Conservation (phyloP, 2,888 invertebrate species). For the Trissolcus brochymenae region DNA sequence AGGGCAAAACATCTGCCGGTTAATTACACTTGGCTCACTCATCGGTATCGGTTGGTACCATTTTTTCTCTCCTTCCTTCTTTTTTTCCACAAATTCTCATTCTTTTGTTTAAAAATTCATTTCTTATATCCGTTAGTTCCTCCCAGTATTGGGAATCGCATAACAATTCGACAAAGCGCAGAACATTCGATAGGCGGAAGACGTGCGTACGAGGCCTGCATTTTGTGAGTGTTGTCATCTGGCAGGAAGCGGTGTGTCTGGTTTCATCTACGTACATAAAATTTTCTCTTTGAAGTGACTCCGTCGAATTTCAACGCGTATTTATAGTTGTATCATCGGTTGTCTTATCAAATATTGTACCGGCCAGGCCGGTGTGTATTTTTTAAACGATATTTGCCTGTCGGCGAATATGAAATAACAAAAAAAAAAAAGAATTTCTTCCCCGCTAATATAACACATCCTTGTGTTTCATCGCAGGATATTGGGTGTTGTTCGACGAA, state of each 20-base stretch:
- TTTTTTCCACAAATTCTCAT: too few relatives aligned
- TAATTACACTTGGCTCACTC: background rate
- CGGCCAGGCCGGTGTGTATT: background rate
- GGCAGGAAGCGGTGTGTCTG: constrained; percentile 45
- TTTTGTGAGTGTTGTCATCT: constrained; percentile 40
- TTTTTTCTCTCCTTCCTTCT: too few relatives aligned
- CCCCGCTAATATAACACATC: background rate
- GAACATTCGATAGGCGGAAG: constrained; percentile 34
- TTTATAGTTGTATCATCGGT: constrained; percentile 31
- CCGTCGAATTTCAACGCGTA: constrained; percentile 12
- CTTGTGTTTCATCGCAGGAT: background rate
- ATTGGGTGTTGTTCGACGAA: background rate
- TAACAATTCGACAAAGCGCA: constrained; percentile 18
- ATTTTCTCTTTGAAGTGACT: constrained; percentile 30
- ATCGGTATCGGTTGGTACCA: too few relatives aligned
- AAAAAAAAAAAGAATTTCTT: constrained; percentile 8
- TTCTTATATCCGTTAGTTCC: background rate
- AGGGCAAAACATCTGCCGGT: background rate
- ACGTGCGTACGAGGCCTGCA: constrained; percentile 19
- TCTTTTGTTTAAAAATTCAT: too few relatives aligned
- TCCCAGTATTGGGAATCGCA: constrained; percentile 7
- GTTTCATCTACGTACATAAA: constrained; percentile 18
- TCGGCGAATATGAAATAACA: constrained; percentile 6
- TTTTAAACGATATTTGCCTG: constrained; percentile 13
- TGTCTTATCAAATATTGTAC: constrained; percentile 35